Percentiles rank a stretch among this genome's conserved stretches.
phyloP scores from a whole-genome alignment of 92 coral and sea anemone species.

The Blastomussa wellsi region DNA sequence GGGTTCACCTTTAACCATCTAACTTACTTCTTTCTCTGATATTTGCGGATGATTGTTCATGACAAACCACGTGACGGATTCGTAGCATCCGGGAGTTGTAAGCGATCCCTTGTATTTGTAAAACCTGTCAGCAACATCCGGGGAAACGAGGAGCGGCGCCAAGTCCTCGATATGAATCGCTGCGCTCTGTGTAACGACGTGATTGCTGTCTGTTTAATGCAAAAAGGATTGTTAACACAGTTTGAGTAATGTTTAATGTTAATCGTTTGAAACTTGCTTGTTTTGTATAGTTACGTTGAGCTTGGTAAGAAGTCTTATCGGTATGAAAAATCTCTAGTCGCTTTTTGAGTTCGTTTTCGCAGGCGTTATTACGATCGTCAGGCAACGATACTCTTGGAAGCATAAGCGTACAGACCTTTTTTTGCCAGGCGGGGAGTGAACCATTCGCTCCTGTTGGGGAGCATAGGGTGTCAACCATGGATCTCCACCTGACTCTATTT shows the following conservation, averaged over 20 bases:
- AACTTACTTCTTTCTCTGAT: slow-evolving; percentile 48
- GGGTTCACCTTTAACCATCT: no score
- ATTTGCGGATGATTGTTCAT: slow-evolving; percentile 63
- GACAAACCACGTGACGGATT: slow-evolving; percentile 68
- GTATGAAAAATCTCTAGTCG: no score
- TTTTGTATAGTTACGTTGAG: neutral
- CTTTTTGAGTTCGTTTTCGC: no score
- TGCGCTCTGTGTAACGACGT: slow-evolving; percentile 54
- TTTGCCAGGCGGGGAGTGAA: no score
- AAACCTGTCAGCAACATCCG: slow-evolving; percentile 65
- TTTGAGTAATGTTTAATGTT: no score
- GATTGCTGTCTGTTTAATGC: slow-evolving; percentile 21
- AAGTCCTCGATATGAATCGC: slow-evolving; percentile 54
- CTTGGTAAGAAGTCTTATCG: neutral
- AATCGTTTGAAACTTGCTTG: neutral
- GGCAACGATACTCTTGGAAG: no score
- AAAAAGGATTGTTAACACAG: neutral
- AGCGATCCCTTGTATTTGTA: slow-evolving; percentile 68
- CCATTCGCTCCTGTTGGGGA: no score
- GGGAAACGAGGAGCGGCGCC: slow-evolving; percentile 60
- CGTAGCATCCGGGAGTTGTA: slow-evolving; percentile 66
- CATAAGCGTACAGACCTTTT: no score
- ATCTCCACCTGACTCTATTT: no score
- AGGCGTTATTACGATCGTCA: no score
- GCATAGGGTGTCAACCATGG: no score